Evolutionary conservation across 2,888 invertebrate species (phyloP), one percentile per base, ranked within the genome.

Genomic region (Lomographa bimaculata): DNA sequence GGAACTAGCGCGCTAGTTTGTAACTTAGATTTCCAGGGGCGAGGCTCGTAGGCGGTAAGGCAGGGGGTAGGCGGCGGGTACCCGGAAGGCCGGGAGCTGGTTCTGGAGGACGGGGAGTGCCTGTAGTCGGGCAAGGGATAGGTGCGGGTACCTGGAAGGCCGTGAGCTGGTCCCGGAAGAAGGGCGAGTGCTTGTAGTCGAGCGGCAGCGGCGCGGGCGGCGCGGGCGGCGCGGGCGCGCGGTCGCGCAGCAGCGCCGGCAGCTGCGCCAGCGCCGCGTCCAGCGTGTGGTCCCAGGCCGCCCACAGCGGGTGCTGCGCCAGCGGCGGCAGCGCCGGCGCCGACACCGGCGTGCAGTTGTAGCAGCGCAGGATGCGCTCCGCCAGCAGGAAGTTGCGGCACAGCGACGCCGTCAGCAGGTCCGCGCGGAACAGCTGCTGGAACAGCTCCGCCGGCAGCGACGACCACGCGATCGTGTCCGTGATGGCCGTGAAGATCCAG

Each of bases 401-500:
- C 37, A 99, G 91, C 74, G 97, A 97, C 40, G 99, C 99, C n/a
- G 99, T 98, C 35, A 99, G 91, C 56, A 99, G 91, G 83, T 99
- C 99, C 79, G 99, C 98, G 10, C 99, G 93, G 82, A 99, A 99
- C 55, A 99, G 89, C 76, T 95, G 96, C 89, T 99, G 98, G 86
- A 99, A 99, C 60, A 98, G 89, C 60, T 98, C 98, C 79, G 96
- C 91, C 2, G 98, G 97, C 62, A 99, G 90, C 21, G 96, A 96
- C 76, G 98, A 98, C 99, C 99, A 99, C 0, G 99, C 99, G 71
- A 99, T 99, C 5, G 99, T 99, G 80, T 99, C 99, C 0, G 99
- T 99, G 60, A 99, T 98, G 24, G 99, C 99, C 1, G 99, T 99
- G 89, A 99, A 99, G 73, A 99, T 98, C 99, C 99, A 99, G 90